phyloP scores from a whole-genome alignment of 2,113 vertebrate genomes.

The Gadus macrocephalus region DNA sequence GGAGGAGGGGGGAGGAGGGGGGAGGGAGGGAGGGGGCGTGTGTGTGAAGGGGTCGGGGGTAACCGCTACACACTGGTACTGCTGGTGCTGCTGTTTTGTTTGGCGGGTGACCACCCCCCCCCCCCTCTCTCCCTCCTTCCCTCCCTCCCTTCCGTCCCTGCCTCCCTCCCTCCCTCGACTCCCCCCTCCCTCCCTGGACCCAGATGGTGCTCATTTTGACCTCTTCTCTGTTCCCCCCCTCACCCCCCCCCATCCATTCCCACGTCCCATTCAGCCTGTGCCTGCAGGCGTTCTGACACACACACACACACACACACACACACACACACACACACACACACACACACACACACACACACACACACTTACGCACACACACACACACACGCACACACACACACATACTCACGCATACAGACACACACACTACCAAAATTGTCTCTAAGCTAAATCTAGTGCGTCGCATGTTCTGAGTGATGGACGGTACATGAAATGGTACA shows the following conservation, averaged over 20 bases:
- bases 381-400: conserved; percentile 1
- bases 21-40: background rate
- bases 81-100: conserved; percentile 70
- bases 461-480: too few relatives aligned
- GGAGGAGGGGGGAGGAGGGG: background rate
- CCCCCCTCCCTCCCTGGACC: conserved; percentile 43
- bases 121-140: background rate
- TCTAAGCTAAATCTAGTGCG: background rate
- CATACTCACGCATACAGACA: background rate
- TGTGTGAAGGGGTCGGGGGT: background rate
- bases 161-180: background rate
- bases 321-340: conserved; percentile 14
- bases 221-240: conserved; percentile 34
- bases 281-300: conserved; percentile 61
- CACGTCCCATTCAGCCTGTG: conserved; percentile 53
- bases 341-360: conserved; percentile 1
- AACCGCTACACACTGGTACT: conserved; percentile 65
- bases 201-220: conserved; percentile 77
- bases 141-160: conserved; percentile 2
- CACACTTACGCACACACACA: background rate
- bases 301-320: conserved; percentile 22
- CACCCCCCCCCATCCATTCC: conserved; percentile 15
- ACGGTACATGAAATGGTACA: background rate
- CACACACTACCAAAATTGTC: background rate
- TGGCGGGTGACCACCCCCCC: background rate